phyloP scores from a whole-genome alignment of 2,888 invertebrate species.

The Suillia variegata region DNA sequence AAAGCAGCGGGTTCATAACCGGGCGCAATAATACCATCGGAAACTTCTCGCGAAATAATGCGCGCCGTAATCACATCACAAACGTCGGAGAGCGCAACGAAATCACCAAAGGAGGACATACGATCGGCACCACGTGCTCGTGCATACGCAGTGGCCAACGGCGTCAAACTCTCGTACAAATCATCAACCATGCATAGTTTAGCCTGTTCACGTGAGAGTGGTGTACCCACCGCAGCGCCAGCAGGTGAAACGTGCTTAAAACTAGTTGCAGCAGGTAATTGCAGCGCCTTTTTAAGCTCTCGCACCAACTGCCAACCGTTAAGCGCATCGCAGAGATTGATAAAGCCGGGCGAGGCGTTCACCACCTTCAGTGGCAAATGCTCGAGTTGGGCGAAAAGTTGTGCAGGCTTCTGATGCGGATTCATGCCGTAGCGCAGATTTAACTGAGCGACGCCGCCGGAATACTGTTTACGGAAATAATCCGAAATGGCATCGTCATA shows the following conservation, averaged over 20 bases:
- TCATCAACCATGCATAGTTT: slow-evolving; percentile 94
- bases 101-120: slow-evolving; percentile 99
- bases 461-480: slow-evolving; percentile 92
- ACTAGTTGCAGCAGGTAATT: slow-evolving; percentile 90
- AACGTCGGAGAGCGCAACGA: slow-evolving; percentile 88
- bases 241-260: slow-evolving; percentile 99
- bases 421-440: slow-evolving; percentile 95
- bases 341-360: slow-evolving; percentile 96
- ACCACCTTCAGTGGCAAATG: slow-evolving; percentile 84
- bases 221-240: slow-evolving; percentile 90
- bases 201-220: slow-evolving; percentile 78
- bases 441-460: slow-evolving; percentile 76
- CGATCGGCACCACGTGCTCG: slow-evolving; percentile 96
- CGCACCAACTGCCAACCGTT: slow-evolving; percentile 97
- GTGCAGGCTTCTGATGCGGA: slow-evolving; percentile 97
- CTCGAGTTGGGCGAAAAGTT: slow-evolving; percentile 80
- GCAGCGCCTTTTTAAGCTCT: slow-evolving; percentile 80
- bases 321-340: slow-evolving; percentile 95
- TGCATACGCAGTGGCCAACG: slow-evolving; percentile 90
- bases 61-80: slow-evolving; percentile 91
- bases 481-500: slow-evolving; percentile 95
- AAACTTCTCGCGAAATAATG: slow-evolving; percentile 92
- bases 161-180: slow-evolving; percentile 72
- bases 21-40: slow-evolving; percentile 98
- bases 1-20: slow-evolving; percentile 85